These are phyloP conservation scores for Penaeus monodon DNA, from an alignment of 2,888 invertebrate species.

Conservation along the genomic window DNA sequence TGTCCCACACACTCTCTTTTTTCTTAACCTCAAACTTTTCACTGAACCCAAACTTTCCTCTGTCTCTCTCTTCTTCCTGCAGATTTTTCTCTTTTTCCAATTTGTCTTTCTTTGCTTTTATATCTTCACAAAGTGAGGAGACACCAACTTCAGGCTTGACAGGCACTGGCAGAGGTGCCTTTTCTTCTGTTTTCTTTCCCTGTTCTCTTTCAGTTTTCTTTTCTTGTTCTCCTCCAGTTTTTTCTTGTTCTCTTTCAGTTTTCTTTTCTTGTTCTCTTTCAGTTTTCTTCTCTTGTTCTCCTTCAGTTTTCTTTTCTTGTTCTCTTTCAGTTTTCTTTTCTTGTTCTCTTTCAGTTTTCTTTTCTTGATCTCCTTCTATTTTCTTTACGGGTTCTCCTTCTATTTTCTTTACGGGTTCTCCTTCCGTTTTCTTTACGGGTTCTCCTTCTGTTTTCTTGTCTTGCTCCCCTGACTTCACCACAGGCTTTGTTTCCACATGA, in stretches of 20 bases:
- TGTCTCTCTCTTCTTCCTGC: constrained; percentile 20
- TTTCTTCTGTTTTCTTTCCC: constrained; percentile 22
- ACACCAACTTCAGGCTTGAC: no score
- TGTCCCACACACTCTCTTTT: constrained; percentile 52
- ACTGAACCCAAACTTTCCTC: neutral
- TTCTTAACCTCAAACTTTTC: constrained; percentile 40
- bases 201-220: no score
- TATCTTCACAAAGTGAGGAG: neutral
- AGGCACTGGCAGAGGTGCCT: neutral
- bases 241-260: no score
- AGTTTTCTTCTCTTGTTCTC: no score
- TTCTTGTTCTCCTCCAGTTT: no score
- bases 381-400: neutral
- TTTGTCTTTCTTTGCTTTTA: constrained; percentile 23
- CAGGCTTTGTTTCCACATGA: neutral
- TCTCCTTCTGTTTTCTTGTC: neutral
- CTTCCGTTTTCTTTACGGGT: neutral
- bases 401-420: neutral
- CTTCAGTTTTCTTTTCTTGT: no score
- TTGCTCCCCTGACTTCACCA: neutral
- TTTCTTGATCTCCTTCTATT: neutral
- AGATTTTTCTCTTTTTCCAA: neutral
- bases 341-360: neutral
- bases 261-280: no score
- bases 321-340: neutral